These are phyloP conservation scores for Chionodraco myersi DNA, from an alignment of 2,113 vertebrate species.

Conservation along the genomic window DNA sequence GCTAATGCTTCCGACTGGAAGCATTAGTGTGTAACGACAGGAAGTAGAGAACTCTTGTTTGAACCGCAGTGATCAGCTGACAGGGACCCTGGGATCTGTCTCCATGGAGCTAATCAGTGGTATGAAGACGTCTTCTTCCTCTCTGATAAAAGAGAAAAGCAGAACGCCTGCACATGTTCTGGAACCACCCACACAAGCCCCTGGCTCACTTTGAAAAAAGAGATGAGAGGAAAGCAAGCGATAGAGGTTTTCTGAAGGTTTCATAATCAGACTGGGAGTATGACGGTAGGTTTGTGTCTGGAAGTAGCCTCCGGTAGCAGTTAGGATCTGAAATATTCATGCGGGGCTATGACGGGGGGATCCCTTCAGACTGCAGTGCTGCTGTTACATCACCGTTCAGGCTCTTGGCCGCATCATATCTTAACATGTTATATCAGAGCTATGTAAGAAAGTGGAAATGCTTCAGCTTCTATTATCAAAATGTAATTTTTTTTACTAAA, in stretches of 20 bases:
- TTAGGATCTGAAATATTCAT: constrained; percentile 63
- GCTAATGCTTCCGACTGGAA: no score
- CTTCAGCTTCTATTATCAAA: background rate
- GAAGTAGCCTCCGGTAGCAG: constrained; percentile 7
- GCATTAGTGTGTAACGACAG: background rate
- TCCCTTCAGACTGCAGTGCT: constrained; percentile 39
- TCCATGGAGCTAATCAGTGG: constrained; percentile 36
- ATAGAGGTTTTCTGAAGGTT: background rate
- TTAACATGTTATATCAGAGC: background rate
- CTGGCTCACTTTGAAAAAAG: constrained; percentile 18
- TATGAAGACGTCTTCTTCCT: constrained; percentile 1
- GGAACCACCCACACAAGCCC: constrained; percentile 42
- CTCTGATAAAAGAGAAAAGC: constrained; percentile 10
- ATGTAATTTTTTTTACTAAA: background rate
- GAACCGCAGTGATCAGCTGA: background rate
- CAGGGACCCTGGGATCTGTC: background rate
- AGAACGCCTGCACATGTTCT: constrained; percentile 21
- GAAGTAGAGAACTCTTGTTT: background rate
- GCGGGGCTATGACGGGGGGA: constrained; percentile 9
- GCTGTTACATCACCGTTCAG: constrained; percentile 55
- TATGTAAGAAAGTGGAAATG: background rate
- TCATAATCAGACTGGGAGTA: background rate
- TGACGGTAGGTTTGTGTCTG: background rate
- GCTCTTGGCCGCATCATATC: background rate
- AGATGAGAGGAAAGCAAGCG: constrained; percentile 9